A percentile compares a stretch with the other conserved stretches of the same genome.
Conservation (phyloP, 1,140 invertebrate species). For the Platyscapa corneri region DNA sequence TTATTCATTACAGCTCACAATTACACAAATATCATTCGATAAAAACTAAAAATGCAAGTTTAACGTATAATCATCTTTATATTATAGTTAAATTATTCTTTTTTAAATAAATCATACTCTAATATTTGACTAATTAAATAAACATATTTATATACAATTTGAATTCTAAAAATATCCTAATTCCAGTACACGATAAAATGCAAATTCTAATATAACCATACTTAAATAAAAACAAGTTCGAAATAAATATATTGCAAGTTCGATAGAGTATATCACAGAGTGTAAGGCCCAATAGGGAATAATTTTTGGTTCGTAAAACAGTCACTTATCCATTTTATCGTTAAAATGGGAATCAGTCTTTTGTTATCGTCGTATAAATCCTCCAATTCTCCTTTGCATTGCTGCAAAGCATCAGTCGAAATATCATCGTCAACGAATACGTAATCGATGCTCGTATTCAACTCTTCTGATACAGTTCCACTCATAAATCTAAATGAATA, state of each 20-base stretch:
- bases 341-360: slow-evolving; percentile 54
- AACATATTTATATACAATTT: neutral
- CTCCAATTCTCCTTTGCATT: neutral
- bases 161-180: neutral
- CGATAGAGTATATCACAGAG: slow-evolving; percentile 26
- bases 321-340: slow-evolving; percentile 65
- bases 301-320: slow-evolving; percentile 60
- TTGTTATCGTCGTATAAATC: neutral
- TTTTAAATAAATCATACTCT: too few species aligned
- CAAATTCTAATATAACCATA: neutral
- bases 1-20: too few species aligned
- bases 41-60: too few species aligned
- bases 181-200: neutral
- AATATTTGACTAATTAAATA: neutral
- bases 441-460: slow-evolving; percentile 63
- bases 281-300: slow-evolving; percentile 55
- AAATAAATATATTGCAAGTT: neutral
- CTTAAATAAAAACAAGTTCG: too few species aligned
- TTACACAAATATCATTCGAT: too few species aligned
- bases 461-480: slow-evolving; percentile 62
- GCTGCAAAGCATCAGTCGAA: neutral
- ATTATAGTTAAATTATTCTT: too few species aligned
- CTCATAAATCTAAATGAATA: slow-evolving; percentile 69
- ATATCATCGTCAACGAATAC: slow-evolving; percentile 63
- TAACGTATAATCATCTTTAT: too few species aligned